These are phyloP conservation scores for Pyrrhia umbra DNA, from an alignment of 2,888 invertebrate genomes.

Conservation along the genomic window DNA sequence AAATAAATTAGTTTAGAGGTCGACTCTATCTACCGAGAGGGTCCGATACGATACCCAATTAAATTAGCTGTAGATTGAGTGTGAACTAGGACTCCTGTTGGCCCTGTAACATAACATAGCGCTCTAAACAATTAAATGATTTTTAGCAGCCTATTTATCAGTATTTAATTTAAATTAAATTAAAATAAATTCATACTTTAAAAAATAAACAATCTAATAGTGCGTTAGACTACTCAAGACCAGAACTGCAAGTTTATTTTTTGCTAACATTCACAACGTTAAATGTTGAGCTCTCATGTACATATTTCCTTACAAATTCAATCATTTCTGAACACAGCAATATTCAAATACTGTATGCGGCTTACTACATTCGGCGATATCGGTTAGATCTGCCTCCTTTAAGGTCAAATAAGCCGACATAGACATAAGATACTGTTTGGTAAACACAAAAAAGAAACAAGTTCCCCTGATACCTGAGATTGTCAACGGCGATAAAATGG, in stretches of 20 bases:
- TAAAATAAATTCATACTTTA: too few species aligned
- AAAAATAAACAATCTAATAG: too few species aligned
- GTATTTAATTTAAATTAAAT: too few species aligned
- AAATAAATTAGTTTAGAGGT: constrained; percentile 40
- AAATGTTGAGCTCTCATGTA: not conserved
- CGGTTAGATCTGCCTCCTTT: constrained; percentile 39
- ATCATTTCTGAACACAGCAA: constrained; percentile 21
- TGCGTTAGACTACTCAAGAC: not conserved
- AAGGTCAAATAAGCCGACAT: constrained; percentile 47
- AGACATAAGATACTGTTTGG: constrained; percentile 58
- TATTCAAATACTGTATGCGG: constrained; percentile 29
- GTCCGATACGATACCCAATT: constrained; percentile 36
- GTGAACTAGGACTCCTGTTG: constrained; percentile 35
- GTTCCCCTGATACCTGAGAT: constrained; percentile 62
- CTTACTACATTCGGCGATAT: constrained; percentile 39
- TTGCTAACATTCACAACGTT: not conserved
- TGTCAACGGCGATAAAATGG: constrained; percentile 61
- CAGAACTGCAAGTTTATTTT: not conserved
- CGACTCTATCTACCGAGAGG: constrained; percentile 44
- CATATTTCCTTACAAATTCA: constrained; percentile 9
- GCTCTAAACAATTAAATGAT: not conserved
- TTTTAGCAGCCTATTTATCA: not conserved
- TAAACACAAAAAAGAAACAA: constrained; percentile 59
- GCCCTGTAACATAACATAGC: not conserved
- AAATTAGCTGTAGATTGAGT: constrained; percentile 35